Conservation (phyloP, 1,140 invertebrate species). For the Drosophila novamexicana region DNA sequence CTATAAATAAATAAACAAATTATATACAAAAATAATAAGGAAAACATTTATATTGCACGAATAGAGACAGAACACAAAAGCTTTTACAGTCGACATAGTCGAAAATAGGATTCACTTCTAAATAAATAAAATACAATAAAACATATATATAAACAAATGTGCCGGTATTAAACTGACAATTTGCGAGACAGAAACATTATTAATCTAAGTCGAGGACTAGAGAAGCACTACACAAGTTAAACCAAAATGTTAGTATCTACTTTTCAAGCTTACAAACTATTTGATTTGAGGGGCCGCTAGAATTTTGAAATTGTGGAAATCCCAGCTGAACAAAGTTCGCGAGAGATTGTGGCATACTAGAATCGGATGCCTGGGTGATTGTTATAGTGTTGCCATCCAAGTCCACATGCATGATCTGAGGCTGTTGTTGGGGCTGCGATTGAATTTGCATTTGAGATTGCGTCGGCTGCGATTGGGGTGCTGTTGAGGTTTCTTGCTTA, state of each 20-base stretch:
- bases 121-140: background rate
- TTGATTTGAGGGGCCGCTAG: constrained; percentile 44
- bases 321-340: constrained; percentile 77
- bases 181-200: constrained; percentile 6
- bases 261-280: constrained; percentile 65
- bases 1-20: constrained; percentile 1
- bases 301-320: constrained; percentile 70
- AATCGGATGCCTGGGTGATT: constrained; percentile 74
- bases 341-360: constrained; percentile 64
- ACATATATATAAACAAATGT: background rate
- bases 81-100: background rate
- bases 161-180: constrained; percentile 35
- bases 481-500: constrained; percentile 38
- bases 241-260: constrained; percentile 26
- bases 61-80: background rate
- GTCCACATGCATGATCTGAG: constrained; percentile 78
- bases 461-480: constrained; percentile 15
- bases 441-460: constrained; percentile 45
- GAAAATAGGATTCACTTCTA: constrained; percentile 7
- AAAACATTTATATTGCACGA: constrained; percentile 47
- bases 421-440: constrained; percentile 52
- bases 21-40: constrained; percentile 14
- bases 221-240: constrained; percentile 28
- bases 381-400: constrained; percentile 76
- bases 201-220: constrained; percentile 51